Percentiles rank a stretch among this genome's conserved stretches.
Evolutionary conservation across 1,140 invertebrate species (phyloP).

Genomic region (Galleria mellonella): DNA sequence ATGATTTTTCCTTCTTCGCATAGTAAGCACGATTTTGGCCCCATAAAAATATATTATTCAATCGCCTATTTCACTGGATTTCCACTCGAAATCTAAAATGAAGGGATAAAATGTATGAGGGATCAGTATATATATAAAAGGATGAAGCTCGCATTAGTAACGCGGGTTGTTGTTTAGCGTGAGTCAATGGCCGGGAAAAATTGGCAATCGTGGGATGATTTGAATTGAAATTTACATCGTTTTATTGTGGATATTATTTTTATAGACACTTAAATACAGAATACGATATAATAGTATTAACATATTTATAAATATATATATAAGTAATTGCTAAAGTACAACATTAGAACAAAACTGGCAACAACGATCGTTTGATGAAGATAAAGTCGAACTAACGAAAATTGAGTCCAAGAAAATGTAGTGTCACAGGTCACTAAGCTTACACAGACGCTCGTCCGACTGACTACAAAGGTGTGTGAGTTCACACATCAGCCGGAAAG

Average conservation of each 20-base stretch:
- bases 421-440: constrained; percentile 7
- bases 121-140: constrained; percentile 31
- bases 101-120: constrained; percentile 49
- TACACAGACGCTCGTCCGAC: background rate
- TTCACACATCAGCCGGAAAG: constrained; percentile 26
- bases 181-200: background rate
- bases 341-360: too few species aligned
- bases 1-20: constrained; percentile 66
- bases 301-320: too few species aligned
- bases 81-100: constrained; percentile 51
- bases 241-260: too few species aligned
- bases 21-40: constrained; percentile 55
- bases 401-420: background rate
- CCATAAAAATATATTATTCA: constrained; percentile 71
- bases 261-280: too few species aligned
- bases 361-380: too few species aligned
- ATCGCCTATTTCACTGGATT: constrained; percentile 58
- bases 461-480: constrained; percentile 1
- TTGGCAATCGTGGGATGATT: background rate
- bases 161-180: background rate
- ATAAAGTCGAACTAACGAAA: constrained; percentile 2
- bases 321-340: too few species aligned
- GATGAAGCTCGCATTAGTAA: constrained; percentile 6
- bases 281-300: too few species aligned
- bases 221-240: background rate